These are phyloP conservation scores for Drosophila tsacasi DNA, from an alignment of 1,140 invertebrate genomes.

Conservation along the genomic window DNA sequence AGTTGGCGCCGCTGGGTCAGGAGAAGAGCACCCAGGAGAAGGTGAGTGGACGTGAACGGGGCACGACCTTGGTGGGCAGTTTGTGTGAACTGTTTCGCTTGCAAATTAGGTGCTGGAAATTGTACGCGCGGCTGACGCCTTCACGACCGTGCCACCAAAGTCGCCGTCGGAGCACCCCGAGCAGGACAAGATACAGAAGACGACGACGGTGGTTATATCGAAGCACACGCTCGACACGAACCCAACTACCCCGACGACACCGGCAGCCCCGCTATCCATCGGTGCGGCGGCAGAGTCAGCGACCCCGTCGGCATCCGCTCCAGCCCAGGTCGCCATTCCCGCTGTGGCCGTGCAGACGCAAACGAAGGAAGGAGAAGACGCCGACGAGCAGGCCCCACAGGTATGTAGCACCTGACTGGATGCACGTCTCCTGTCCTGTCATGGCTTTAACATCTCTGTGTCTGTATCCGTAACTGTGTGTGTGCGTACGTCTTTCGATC, in stretches of 20 bases:
- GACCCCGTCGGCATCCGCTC: constrained; percentile 41
- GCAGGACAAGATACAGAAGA: constrained; percentile 91
- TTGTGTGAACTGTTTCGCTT: constrained; percentile 19
- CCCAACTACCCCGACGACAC: constrained; percentile 74
- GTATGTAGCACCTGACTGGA: constrained; percentile 67
- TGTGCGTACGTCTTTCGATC: constrained; percentile 52
- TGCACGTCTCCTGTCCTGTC: constrained; percentile 61
- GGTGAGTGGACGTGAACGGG: constrained; percentile 85
- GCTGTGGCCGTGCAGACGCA: constrained; percentile 52
- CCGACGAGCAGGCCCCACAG: constrained; percentile 66
- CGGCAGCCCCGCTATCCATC: constrained; percentile 54
- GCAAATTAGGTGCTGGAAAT: constrained; percentile 92
- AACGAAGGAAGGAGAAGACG: constrained; percentile 34
- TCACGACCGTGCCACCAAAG: constrained; percentile 91
- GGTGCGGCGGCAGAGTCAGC: constrained; percentile 32
- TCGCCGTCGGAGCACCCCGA: constrained; percentile 89
- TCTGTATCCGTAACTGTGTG: constrained; percentile 9
- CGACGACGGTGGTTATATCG: constrained; percentile 97
- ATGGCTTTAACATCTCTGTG: constrained; percentile 49
- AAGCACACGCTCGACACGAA: constrained; percentile 91
- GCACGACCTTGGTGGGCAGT: constrained; percentile 32
- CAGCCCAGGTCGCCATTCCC: constrained; percentile 27
- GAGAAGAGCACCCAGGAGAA: constrained; percentile 93
- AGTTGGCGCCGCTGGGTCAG: constrained; percentile 86
- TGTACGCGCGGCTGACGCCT: constrained; percentile 93